These are phyloP conservation scores for Morone saxatilis DNA, from an alignment of 2,113 vertebrate genomes.

Conservation along the genomic window DNA sequence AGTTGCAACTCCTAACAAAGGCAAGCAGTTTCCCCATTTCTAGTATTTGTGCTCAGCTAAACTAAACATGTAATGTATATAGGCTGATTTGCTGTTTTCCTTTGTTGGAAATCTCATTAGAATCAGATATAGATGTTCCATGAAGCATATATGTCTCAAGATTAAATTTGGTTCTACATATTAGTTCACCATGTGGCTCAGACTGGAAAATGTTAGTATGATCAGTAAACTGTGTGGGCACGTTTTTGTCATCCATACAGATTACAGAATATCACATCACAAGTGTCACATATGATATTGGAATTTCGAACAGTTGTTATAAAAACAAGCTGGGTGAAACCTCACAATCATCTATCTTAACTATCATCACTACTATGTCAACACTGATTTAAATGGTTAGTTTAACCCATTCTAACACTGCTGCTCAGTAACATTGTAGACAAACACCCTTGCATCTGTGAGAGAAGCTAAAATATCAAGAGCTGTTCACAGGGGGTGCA, in stretches of 20 bases:
- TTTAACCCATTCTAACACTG: slow-evolving; percentile 5
- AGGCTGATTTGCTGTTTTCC: neutral
- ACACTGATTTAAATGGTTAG: neutral
- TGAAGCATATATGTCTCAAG: neutral
- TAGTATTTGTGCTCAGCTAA: too few species aligned
- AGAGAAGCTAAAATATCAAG: neutral
- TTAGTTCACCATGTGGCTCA: neutral
- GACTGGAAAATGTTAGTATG: too few species aligned
- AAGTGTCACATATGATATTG: neutral
- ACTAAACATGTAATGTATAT: neutral
- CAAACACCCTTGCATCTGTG: neutral
- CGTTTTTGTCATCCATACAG: too few species aligned
- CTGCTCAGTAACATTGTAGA: neutral
- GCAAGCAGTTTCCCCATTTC: neutral
- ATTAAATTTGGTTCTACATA: neutral
- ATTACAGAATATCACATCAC: neutral
- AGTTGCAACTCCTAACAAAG: neutral
- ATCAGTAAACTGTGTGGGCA: too few species aligned
- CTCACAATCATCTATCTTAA: neutral
- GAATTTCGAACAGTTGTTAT: neutral
- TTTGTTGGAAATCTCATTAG: neutral
- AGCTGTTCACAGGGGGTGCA: neutral
- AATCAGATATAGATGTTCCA: neutral
- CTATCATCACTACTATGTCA: neutral
- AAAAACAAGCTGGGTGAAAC: neutral